These are phyloP conservation scores for Vanessa tameamea DNA, from an alignment of 1,140 invertebrate genomes.

Conservation along the genomic window DNA sequence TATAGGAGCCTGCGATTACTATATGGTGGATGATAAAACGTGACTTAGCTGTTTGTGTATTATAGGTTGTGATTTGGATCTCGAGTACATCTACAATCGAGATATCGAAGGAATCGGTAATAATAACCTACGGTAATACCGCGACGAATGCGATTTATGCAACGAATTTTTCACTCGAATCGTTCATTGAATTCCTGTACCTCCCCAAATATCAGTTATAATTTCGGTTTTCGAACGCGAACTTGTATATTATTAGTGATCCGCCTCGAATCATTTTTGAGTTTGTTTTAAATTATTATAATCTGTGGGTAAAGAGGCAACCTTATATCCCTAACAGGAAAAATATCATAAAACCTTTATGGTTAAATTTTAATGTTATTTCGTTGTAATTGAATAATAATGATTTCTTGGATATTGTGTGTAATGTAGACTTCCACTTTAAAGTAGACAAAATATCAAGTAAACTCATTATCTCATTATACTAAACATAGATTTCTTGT, in stretches of 20 bases:
- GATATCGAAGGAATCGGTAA: slow-evolving; percentile 51
- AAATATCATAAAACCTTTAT: background rate
- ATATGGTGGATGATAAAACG: no score
- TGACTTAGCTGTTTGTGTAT: background rate
- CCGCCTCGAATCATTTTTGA: background rate
- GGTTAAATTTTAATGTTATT: no score
- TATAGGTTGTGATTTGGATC: slow-evolving; percentile 26
- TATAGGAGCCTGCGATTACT: no score
- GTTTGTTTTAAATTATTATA: background rate
- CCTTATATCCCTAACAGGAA: slow-evolving; percentile 22
- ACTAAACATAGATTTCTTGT: no score
- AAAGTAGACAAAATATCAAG: no score
- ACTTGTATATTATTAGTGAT: slow-evolving; percentile 4
- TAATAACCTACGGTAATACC: slow-evolving; percentile 41
- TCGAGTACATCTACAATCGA: slow-evolving; percentile 48
- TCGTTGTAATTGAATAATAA: no score
- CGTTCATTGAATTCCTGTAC: slow-evolving; percentile 24
- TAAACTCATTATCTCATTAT: no score
- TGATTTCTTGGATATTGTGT: no score
- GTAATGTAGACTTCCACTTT: no score
- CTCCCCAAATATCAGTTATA: slow-evolving; percentile 1
- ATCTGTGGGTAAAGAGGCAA: background rate
- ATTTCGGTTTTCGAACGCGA: slow-evolving; percentile 11
- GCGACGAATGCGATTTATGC: slow-evolving; percentile 41
- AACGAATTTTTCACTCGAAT: slow-evolving; percentile 27